Conservation (phyloP, 2,113 vertebrate species). For the Atrichornis clamosus region DNA sequence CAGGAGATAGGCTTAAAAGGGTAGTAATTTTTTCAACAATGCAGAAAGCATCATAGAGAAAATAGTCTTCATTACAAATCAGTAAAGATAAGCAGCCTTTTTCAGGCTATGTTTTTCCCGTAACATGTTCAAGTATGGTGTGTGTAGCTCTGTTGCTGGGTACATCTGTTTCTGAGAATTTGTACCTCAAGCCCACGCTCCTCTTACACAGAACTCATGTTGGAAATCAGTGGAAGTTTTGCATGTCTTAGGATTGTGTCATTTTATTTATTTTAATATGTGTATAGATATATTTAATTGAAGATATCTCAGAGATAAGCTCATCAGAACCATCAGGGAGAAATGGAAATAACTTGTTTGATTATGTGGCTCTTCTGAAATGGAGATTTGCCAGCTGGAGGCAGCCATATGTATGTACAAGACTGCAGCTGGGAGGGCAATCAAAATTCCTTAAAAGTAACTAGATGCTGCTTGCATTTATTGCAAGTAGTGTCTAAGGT, state of each 20-base stretch:
- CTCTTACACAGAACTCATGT: not conserved
- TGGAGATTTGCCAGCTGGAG: conserved; percentile 32
- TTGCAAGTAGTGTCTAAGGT: not conserved
- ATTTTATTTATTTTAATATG: not conserved
- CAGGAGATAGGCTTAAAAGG: conserved; percentile 25
- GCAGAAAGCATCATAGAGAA: conserved; percentile 49
- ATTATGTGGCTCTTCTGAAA: not conserved
- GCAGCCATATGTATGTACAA: not conserved
- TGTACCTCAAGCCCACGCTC: not conserved
- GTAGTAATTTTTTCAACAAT: not conserved
- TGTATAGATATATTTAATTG: not conserved
- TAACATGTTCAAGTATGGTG: not conserved
- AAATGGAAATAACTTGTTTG: conserved; percentile 10
- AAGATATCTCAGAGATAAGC: not conserved
- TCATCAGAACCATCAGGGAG: not conserved
- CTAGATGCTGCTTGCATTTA: not conserved
- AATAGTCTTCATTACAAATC: conserved; percentile 10
- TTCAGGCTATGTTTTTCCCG: not conserved
- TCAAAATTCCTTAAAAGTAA: conserved; percentile 9
- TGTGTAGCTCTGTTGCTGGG: not conserved
- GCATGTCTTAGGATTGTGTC: not conserved
- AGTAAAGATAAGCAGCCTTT: not conserved
- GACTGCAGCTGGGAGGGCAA: not conserved
- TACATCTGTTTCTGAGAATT: not conserved
- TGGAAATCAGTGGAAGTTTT: not conserved